phyloP scores from a whole-genome alignment of 1,140 invertebrate genomes.

The Bombus polaris region DNA sequence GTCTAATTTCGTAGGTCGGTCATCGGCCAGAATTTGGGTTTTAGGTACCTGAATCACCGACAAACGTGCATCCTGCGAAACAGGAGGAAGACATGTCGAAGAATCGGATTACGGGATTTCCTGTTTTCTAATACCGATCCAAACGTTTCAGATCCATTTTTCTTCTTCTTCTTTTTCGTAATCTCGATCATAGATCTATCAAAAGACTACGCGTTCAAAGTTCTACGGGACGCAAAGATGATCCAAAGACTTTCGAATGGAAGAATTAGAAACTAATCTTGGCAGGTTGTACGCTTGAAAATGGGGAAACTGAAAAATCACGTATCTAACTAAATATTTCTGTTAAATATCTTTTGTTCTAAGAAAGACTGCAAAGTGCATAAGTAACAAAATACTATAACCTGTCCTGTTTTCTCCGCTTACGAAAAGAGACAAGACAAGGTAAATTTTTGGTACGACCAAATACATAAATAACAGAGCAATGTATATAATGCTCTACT shows the following conservation, averaged over 20 bases:
- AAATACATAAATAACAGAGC: background rate
- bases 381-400: no score
- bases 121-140: constrained; percentile 11
- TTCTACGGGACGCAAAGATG: background rate
- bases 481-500: background rate
- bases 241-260: background rate
- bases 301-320: no score
- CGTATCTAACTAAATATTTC: no score
- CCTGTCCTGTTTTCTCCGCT: background rate
- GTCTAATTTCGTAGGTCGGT: constrained; percentile 40
- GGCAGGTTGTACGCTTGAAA: no score
- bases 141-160: no score
- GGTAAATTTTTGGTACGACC: background rate
- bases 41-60: constrained; percentile 18
- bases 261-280: background rate
- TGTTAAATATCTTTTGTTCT: no score
- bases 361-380: no score
- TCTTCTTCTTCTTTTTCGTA: background rate
- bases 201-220: background rate
- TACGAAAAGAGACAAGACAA: background rate
- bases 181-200: background rate
- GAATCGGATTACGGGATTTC: constrained; percentile 47
- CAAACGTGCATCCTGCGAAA: background rate
- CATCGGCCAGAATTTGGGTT: background rate
- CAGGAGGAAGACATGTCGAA: background rate